phyloP scores from a whole-genome alignment of 2,888 invertebrate genomes.

The Gortyna flavago region DNA sequence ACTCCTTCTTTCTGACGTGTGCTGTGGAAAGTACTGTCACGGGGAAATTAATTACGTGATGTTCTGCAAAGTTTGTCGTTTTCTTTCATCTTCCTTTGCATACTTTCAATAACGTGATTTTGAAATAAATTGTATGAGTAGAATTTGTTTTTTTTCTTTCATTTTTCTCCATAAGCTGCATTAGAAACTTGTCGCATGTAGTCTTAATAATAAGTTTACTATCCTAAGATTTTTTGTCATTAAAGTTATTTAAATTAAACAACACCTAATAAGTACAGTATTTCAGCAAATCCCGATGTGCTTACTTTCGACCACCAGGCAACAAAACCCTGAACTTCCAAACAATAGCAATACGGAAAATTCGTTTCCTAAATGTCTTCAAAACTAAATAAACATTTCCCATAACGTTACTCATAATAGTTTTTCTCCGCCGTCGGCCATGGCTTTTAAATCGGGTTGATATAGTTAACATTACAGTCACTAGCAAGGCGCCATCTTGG shows the following conservation, averaged over 20 bases:
- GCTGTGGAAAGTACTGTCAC: neutral
- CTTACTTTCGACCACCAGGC: neutral
- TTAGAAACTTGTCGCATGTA: neutral
- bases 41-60: conserved; percentile 25
- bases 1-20: conserved; percentile 7
- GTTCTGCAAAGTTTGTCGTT: conserved; percentile 2
- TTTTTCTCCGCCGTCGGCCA: conserved; percentile 16
- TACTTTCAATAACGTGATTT: conserved; percentile 27
- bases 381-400: conserved; percentile 23
- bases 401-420: conserved; percentile 13
- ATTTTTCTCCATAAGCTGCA: neutral
- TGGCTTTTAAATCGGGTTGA: conserved; percentile 50
- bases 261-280: neutral
- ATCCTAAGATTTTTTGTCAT: neutral
- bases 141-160: neutral
- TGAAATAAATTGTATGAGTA: neutral
- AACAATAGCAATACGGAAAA: neutral
- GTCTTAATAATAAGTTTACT: neutral
- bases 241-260: neutral
- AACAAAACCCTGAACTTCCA: neutral
- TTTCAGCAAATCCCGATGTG: neutral
- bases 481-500: conserved; percentile 55
- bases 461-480: conserved; percentile 47
- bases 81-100: conserved; percentile 2
- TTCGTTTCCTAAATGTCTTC: neutral